Conservation (phyloP, 2,797 vertebrate genomes). For the Parauchenoglanis ngamensis region DNA sequence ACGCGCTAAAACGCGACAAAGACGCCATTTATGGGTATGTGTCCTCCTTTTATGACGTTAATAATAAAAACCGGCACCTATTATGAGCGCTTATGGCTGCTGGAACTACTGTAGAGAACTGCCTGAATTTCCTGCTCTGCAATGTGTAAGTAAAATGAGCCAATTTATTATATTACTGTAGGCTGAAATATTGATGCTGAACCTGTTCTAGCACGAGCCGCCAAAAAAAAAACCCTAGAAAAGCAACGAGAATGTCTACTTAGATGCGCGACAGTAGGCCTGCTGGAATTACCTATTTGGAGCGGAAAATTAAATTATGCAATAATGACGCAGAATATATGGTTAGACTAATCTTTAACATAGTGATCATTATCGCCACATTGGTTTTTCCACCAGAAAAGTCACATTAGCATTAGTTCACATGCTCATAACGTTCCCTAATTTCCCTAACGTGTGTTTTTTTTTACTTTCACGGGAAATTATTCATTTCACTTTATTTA, state of each 20-base stretch:
- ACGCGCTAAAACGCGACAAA: constrained; percentile 91
- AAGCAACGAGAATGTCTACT: not conserved
- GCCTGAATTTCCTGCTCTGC: not conserved
- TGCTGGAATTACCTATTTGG: not conserved
- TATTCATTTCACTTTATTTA: not conserved
- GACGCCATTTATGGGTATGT: constrained; percentile 95
- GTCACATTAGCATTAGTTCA: not conserved
- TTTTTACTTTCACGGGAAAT: not conserved
- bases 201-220: not conserved
- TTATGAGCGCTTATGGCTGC: not conserved
- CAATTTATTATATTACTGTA: not conserved
- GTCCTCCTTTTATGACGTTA: constrained; percentile 46
- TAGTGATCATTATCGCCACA: not conserved
- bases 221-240: not conserved
- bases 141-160: not conserved
- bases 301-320: not conserved
- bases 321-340: not conserved
- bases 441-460: not conserved
- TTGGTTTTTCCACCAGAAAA: not conserved
- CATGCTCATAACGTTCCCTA: not conserved
- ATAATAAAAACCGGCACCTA: constrained; percentile 9
- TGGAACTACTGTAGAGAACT: not conserved
- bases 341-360: not conserved
- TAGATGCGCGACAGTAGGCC: not conserved
- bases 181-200: too few species aligned